A percentile compares a stretch with the other conserved stretches of the same genome.
phyloP scores from a whole-genome alignment of 2,888 invertebrate species.

The Athalia circularis region DNA sequence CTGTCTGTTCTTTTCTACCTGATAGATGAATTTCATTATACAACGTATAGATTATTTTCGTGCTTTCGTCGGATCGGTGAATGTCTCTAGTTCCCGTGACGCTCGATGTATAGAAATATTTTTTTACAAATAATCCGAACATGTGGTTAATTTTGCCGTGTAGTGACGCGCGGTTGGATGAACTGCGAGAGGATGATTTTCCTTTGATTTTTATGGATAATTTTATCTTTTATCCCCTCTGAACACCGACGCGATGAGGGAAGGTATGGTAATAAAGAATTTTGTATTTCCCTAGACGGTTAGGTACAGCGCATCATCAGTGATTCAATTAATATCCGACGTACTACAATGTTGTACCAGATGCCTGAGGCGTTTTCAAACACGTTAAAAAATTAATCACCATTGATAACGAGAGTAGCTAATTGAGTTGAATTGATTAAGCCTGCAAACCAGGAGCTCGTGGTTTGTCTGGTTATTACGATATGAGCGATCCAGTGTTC shows the following conservation, averaged over 20 bases:
- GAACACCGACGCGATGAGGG: not conserved
- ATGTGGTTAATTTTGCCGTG: not conserved
- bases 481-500: no score
- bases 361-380: conserved; percentile 24
- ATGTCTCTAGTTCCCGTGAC: no score
- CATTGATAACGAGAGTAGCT: conserved; percentile 14
- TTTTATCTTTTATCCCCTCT: not conserved
- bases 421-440: conserved; percentile 11
- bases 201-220: no score
- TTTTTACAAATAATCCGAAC: not conserved
- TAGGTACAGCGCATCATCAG: conserved; percentile 29
- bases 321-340: conserved; percentile 31
- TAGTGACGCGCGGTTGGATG: conserved; percentile 5
- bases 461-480: no score
- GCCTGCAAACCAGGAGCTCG: not conserved
- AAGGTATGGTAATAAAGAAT: not conserved
- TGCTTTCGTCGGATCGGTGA: not conserved
- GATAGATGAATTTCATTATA: no score
- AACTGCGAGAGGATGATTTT: conserved; percentile 13
- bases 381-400: conserved; percentile 28
- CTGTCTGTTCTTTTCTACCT: no score
- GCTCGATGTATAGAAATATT: not conserved
- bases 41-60: no score
- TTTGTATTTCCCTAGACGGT: conserved; percentile 15
- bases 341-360: not conserved